A percentile compares a stretch with the other conserved stretches of the same genome.
These are phyloP conservation scores for Blastobasis adustella DNA, from an alignment of 2,888 invertebrate genomes.

Conservation along the genomic window DNA sequence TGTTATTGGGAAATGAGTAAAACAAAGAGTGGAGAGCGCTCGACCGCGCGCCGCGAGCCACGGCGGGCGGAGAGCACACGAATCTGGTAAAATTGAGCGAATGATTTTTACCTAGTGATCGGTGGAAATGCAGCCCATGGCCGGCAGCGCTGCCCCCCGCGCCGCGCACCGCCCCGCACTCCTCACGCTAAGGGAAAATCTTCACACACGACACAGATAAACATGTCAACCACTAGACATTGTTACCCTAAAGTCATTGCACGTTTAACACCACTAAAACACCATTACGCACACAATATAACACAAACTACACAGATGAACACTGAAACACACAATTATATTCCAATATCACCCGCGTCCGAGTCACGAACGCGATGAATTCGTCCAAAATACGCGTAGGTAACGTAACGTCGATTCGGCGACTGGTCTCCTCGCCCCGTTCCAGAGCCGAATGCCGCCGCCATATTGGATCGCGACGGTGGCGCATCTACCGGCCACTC, in stretches of 20 bases:
- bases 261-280: constrained; percentile 66
- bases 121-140: constrained; percentile 73
- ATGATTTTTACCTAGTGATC: constrained; percentile 70
- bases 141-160: constrained; percentile 59
- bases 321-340: constrained; percentile 65
- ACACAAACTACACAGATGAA: constrained; percentile 60
- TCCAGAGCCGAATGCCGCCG: constrained; percentile 69
- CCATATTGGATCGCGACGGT: constrained; percentile 66
- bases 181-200: constrained; percentile 75
- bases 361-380: constrained; percentile 64
- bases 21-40: constrained; percentile 42
- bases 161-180: constrained; percentile 62
- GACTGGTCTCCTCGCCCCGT: constrained; percentile 74
- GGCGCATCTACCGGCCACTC: constrained; percentile 51
- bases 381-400: constrained; percentile 70
- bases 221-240: constrained; percentile 75
- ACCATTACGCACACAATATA: constrained; percentile 58
- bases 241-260: constrained; percentile 71
- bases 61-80: constrained; percentile 31
- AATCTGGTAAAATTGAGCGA: constrained; percentile 38
- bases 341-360: constrained; percentile 68
- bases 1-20: constrained; percentile 29
- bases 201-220: constrained; percentile 76
- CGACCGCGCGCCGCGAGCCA: constrained; percentile 26
- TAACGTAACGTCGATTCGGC: constrained; percentile 64